These are phyloP conservation scores for Pristionchus entomophagus DNA, from an alignment of 2,888 invertebrate genomes.

Conservation along the genomic window DNA sequence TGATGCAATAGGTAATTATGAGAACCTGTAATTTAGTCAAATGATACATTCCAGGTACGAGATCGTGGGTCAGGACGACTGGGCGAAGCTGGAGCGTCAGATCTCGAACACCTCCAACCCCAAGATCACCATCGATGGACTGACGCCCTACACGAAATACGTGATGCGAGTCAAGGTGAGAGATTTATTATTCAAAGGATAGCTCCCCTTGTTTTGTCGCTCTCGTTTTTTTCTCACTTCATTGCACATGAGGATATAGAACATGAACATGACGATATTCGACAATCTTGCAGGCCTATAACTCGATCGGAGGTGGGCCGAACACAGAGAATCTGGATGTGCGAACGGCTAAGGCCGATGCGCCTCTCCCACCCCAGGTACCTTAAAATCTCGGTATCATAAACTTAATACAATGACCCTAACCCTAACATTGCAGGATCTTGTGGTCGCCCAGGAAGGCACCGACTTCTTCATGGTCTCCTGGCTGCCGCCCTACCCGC, in stretches of 20 bases:
- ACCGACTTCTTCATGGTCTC: conserved; percentile 75
- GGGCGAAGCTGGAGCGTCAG: conserved; percentile 76
- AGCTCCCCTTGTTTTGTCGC: conserved; percentile 50
- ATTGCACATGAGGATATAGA: too few relatives aligned
- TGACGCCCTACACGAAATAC: conserved; percentile 76
- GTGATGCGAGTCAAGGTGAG: conserved; percentile 65
- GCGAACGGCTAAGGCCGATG: conserved; percentile 74
- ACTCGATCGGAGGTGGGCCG: conserved; percentile 75
- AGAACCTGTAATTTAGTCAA: neutral
- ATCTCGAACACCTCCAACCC: conserved; percentile 75
- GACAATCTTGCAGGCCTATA: conserved; percentile 76
- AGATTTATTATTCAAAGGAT: neutral
- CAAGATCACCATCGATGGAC: conserved; percentile 73
- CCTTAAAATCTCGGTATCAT: too few relatives aligned
- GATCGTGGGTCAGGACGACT: conserved; percentile 75
- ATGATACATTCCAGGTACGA: conserved; percentile 59
- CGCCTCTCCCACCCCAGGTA: conserved; percentile 75
- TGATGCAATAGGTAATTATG: neutral
- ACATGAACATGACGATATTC: too few relatives aligned
- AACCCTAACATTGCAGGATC: conserved; percentile 49
- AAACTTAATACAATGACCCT: too few relatives aligned
- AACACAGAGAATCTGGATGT: conserved; percentile 76
- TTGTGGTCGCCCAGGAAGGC: conserved; percentile 64
- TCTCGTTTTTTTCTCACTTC: too few relatives aligned
- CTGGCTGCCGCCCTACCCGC: conserved; percentile 76